These are phyloP conservation scores for Drosophila asahinai DNA, from an alignment of 1,140 invertebrate genomes.

Conservation along the genomic window DNA sequence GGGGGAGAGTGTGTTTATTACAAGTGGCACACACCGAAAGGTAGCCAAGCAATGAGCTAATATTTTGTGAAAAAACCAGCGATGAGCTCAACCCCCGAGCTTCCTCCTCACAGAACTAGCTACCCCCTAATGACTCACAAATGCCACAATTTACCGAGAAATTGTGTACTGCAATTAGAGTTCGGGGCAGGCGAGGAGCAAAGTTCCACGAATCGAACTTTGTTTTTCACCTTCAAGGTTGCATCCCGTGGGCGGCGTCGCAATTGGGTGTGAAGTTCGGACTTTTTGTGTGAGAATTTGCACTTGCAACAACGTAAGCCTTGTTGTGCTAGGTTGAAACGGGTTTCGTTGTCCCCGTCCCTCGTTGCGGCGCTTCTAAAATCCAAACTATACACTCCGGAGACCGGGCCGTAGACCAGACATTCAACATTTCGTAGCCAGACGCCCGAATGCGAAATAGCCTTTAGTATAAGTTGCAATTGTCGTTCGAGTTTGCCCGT, in stretches of 20 bases:
- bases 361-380: constrained; percentile 2
- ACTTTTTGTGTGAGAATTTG: constrained; percentile 17
- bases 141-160: constrained; percentile 65
- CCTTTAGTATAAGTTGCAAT: constrained; percentile 58
- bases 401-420: constrained; percentile 22
- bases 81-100: constrained; percentile 37
- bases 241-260: constrained; percentile 23
- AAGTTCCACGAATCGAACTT: constrained; percentile 53
- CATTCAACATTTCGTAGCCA: constrained; percentile 45
- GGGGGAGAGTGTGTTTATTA: neutral
- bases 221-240: constrained; percentile 71
- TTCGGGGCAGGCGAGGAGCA: constrained; percentile 27
- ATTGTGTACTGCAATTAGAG: constrained; percentile 68
- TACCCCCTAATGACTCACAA: constrained; percentile 51
- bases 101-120: neutral
- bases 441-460: constrained; percentile 35
- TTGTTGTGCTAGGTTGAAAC: constrained; percentile 39
- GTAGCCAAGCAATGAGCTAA: constrained; percentile 26
- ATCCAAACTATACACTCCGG: constrained; percentile 17
- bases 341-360: constrained; percentile 12
- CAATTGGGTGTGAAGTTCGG: constrained; percentile 31
- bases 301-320: constrained; percentile 18
- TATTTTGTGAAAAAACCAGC: constrained; percentile 9
- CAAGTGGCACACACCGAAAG: neutral
- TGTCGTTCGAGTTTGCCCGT: constrained; percentile 44